Percentiles rank a stretch among this genome's conserved stretches.
These are phyloP conservation scores for Himalopsyche anomala DNA, from an alignment of 2,888 invertebrate genomes.

Conservation along the genomic window DNA sequence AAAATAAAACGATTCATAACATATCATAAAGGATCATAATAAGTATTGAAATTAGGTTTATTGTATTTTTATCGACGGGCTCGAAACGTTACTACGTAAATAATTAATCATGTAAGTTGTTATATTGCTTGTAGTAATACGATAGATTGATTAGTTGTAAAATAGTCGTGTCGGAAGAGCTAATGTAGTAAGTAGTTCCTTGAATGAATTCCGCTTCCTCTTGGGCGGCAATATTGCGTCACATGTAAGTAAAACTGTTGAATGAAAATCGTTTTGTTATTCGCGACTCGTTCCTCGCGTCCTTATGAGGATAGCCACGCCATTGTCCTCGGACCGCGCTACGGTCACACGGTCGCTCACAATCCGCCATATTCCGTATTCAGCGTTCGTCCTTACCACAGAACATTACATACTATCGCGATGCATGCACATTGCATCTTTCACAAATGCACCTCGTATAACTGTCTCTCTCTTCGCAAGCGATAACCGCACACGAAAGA, in stretches of 20 bases:
- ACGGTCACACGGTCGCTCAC: constrained; percentile 63
- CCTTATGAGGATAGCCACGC: constrained; percentile 63
- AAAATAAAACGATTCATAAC: constrained; percentile 8
- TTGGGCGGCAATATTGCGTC: constrained; percentile 42
- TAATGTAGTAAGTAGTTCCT: constrained; percentile 33
- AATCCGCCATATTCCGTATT: constrained; percentile 57
- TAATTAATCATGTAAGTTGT: too few species aligned
- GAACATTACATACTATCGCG: constrained; percentile 30
- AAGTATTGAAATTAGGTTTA: too few species aligned
- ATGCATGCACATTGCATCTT: constrained; percentile 40
- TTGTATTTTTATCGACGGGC: too few species aligned
- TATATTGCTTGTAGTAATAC: too few species aligned
- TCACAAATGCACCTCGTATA: neutral
- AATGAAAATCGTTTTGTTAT: constrained; percentile 60
- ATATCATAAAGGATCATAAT: constrained; percentile 1
- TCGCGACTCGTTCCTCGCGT: constrained; percentile 61
- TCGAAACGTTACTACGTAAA: too few species aligned
- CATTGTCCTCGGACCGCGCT: constrained; percentile 54
- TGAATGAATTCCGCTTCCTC: constrained; percentile 43
- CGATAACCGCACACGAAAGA: neutral
- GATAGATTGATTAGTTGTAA: constrained; percentile 29
- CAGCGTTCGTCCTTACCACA: constrained; percentile 52
- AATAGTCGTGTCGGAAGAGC: constrained; percentile 32
- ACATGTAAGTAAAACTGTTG: constrained; percentile 26
- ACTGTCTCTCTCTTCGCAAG: constrained; percentile 27